These are phyloP conservation scores for Genyomyrus donnyi DNA, from an alignment of 2,113 vertebrate species.

Conservation along the genomic window DNA sequence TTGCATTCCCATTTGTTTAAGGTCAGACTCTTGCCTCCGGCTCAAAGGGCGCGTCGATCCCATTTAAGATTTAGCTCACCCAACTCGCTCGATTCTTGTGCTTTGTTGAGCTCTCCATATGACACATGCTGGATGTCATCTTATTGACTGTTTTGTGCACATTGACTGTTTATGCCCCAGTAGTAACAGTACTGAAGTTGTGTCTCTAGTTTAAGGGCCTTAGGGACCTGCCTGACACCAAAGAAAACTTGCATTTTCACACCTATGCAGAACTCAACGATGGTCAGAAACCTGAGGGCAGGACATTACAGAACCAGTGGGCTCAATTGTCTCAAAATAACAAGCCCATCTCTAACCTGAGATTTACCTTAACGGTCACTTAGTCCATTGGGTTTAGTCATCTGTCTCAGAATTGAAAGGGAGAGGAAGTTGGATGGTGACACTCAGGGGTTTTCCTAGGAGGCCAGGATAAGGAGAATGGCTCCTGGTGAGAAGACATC, in stretches of 20 bases:
- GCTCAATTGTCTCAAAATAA: neutral
- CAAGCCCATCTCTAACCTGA: neutral
- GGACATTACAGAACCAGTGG: neutral
- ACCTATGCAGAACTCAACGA: neutral
- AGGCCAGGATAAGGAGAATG: neutral
- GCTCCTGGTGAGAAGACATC: neutral
- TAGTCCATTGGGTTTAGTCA: neutral
- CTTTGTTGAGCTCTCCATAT: neutral
- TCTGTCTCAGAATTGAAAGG: neutral
- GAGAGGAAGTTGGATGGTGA: neutral
- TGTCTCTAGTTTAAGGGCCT: neutral
- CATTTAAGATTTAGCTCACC: neutral
- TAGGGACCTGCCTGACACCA: neutral
- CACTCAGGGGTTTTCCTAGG: neutral
- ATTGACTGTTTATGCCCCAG: neutral
- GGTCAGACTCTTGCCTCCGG: neutral
- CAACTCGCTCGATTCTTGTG: neutral
- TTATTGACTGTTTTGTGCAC: neutral
- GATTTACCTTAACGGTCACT: neutral
- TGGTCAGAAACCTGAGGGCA: neutral
- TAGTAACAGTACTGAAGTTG: neutral
- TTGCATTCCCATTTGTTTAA: constrained; percentile 19
- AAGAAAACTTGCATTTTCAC: neutral
- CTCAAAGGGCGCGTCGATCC: neutral
- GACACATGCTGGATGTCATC: neutral